phyloP scores from a whole-genome alignment of 2,113 vertebrate genomes.

The Cryptoleucopteryx plumbea region DNA sequence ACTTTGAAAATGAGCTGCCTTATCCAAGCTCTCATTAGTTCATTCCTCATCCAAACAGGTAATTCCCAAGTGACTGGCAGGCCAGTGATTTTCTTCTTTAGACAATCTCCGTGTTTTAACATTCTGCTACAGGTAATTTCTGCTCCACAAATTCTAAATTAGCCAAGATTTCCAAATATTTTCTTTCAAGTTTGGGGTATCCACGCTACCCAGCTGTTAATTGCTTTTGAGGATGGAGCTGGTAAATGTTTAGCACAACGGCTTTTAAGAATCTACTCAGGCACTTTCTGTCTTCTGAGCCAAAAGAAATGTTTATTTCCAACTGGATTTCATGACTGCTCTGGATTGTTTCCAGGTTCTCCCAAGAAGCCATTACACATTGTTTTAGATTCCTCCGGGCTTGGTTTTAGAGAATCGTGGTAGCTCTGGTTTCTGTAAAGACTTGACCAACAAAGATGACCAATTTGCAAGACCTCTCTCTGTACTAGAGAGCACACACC shows the following conservation, averaged over 20 bases:
- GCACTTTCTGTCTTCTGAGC: background rate
- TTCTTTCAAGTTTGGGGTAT: background rate
- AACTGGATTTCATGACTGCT: background rate
- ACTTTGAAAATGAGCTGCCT: background rate
- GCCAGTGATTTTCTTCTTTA: background rate
- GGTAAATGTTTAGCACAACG: background rate
- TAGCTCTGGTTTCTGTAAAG: background rate
- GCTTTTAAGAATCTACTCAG: background rate
- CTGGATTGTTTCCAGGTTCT: background rate
- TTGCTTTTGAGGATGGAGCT: background rate
- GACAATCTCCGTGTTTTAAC: background rate
- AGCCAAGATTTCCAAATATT: background rate
- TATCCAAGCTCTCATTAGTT: background rate
- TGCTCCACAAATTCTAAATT: background rate
- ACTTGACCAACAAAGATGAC: background rate
- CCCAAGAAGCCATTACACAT: background rate
- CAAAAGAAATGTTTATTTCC: background rate
- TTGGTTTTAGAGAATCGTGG: background rate
- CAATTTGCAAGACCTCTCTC: background rate
- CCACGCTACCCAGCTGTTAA: background rate
- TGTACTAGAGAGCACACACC: no score
- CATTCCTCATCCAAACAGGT: background rate
- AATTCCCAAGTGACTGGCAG: background rate
- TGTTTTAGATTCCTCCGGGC: background rate
- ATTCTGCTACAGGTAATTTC: background rate